Evolutionary conservation across 2,113 vertebrate species (phyloP), one percentile per base, ranked within the genome.

Genomic region (Atractosteus spatula): DNA sequence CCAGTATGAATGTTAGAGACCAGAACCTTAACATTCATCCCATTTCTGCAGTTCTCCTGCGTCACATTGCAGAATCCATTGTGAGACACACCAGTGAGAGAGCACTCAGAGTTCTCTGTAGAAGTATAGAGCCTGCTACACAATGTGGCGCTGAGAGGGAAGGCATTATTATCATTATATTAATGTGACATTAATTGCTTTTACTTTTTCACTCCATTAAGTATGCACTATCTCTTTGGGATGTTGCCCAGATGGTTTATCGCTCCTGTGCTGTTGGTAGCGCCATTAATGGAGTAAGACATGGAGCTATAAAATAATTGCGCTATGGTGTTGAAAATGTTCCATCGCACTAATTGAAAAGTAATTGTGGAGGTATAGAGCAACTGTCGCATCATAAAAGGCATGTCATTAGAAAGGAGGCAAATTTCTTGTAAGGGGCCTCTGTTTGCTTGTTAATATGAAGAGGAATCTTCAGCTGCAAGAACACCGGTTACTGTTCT

Each of bases 141-240:
- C 78, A 71, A 78, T 74, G 82, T 83, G 78, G 80, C 75, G 82
- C 89, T 84, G 83, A 77, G 81, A 82, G 83, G 83, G 82, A 85
- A 84, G 85, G 89, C 86, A 90, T 92, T 93, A 92, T 93, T 93
- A 91, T 92, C 88, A 84, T 93, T 93, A 90, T 91, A 93, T 92
- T 93, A 93, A 93, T 92, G 91, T 91, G 89, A 93, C 91, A 92
- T 92, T 93, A 92, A 93, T 93, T 93, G 90, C 91, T 91, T 92
- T 91, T 90, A 92, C 89, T 93, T 93, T 92, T 93, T 92, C 91
- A 91, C 89, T 93, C 89, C 91, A 93, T 93, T 93, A 91, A 93
- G 87, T 91, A 89, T 87, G 87, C 87, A 89, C 89, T 88, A 89
- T 92, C 91, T 91, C 90, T 88, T 84, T 82, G 91, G 91, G 91